Conservation (phyloP, 2,113 vertebrate genomes). For the Callipepla squamata region DNA sequence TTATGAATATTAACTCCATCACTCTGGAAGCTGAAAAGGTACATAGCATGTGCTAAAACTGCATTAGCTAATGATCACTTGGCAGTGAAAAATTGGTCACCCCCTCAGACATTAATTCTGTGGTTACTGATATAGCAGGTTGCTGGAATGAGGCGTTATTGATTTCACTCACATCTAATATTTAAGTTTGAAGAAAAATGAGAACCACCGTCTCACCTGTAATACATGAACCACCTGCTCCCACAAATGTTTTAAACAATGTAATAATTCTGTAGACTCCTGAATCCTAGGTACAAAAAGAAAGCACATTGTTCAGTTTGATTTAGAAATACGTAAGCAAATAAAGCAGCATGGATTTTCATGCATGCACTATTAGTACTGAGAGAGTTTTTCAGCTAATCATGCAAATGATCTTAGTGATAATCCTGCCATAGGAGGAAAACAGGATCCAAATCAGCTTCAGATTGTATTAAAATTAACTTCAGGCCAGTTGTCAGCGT, state of each 20-base stretch:
- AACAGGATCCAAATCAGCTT: background rate
- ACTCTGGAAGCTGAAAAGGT: background rate
- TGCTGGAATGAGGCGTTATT: background rate
- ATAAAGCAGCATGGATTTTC: background rate
- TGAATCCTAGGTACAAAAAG: background rate
- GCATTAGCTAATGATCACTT: background rate
- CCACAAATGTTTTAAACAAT: background rate
- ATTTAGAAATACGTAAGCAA: background rate
- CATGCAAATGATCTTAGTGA: background rate
- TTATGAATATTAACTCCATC: background rate
- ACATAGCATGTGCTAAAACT: background rate
- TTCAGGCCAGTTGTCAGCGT: background rate
- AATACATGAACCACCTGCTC: background rate
- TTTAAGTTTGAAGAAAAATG: background rate
- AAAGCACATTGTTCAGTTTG: background rate
- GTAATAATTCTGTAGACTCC: background rate
- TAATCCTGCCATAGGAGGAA: background rate
- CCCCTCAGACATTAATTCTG: background rate
- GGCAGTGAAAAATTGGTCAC: background rate
- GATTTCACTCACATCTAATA: background rate
- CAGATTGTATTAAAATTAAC: slow-evolving; percentile 18
- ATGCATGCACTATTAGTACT: background rate
- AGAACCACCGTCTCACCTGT: background rate
- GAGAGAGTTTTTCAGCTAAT: background rate
- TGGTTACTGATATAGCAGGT: background rate